phyloP scores from a whole-genome alignment of 2,888 invertebrate genomes.

The Yponomeuta cagnagella region DNA sequence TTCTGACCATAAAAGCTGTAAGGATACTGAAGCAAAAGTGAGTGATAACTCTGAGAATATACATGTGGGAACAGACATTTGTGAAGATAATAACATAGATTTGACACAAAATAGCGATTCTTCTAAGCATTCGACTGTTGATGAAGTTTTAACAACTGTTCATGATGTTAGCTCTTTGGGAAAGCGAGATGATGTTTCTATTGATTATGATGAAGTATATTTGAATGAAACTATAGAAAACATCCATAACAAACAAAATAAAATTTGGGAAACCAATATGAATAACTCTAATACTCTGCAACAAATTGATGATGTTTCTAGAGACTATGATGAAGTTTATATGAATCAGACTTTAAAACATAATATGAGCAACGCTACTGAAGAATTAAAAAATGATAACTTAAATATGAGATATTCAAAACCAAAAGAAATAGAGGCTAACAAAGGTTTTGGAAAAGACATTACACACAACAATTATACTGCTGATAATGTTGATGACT shows the following conservation, averaged over 20 bases:
- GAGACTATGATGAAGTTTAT: background rate
- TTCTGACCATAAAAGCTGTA: slow-evolving; percentile 29
- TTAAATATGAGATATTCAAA: too few species aligned
- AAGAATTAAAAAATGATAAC: too few species aligned
- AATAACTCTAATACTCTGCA: background rate
- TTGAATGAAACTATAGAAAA: slow-evolving; percentile 5
- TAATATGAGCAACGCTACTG: too few species aligned
- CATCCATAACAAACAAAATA: background rate
- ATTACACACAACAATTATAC: background rate
- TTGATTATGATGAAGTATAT: slow-evolving; percentile 56
- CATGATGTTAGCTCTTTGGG: slow-evolving; percentile 30
- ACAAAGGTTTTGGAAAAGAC: background rate
- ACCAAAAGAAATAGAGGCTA: background rate
- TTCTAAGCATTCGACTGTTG: background rate
- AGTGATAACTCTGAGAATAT: slow-evolving; percentile 8
- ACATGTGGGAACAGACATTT: slow-evolving; percentile 17
- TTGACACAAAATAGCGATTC: slow-evolving; percentile 43
- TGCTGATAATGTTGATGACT: background rate
- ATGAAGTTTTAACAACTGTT: slow-evolving; percentile 9
- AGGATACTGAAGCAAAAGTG: slow-evolving; percentile 3
- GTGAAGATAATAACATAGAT: slow-evolving; percentile 34
- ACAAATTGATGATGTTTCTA: background rate
- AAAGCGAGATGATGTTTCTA: slow-evolving; percentile 45
- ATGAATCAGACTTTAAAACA: background rate
- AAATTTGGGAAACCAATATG: background rate